These are phyloP conservation scores for Eonycteris spelaea DNA, from an alignment of 2,113 vertebrate species.

Conservation along the genomic window DNA sequence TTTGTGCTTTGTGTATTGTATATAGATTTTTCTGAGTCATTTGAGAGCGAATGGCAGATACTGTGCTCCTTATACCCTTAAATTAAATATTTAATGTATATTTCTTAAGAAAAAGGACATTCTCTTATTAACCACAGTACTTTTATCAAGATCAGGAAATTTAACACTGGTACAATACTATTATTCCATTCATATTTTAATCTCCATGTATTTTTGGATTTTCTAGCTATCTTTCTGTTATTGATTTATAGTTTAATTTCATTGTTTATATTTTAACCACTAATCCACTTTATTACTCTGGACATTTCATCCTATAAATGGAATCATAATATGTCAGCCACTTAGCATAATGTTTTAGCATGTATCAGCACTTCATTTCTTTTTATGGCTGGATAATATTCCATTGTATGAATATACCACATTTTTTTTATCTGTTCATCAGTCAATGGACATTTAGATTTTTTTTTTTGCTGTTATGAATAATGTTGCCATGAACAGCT, in stretches of 20 bases:
- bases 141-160: not conserved
- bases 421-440: too few relatives aligned
- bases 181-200: not conserved
- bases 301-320: not conserved
- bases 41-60: not conserved
- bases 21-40: not conserved
- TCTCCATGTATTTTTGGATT: not conserved
- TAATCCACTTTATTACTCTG: not conserved
- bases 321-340: not conserved
- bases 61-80: not conserved
- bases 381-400: too few relatives aligned
- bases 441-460: too few relatives aligned
- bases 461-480: too few relatives aligned
- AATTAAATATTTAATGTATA: not conserved
- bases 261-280: not conserved
- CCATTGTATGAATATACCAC: too few relatives aligned
- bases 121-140: not conserved
- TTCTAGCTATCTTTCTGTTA: not conserved
- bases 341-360: not conserved
- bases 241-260: not conserved
- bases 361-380: not conserved
- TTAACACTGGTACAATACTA: not conserved
- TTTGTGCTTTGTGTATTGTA: not conserved
- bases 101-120: not conserved
- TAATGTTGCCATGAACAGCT: not conserved